A percentile compares a stretch with the other conserved stretches of the same genome.
Conservation (phyloP, 2,888 invertebrate genomes). For the Heliconius ismenius region DNA sequence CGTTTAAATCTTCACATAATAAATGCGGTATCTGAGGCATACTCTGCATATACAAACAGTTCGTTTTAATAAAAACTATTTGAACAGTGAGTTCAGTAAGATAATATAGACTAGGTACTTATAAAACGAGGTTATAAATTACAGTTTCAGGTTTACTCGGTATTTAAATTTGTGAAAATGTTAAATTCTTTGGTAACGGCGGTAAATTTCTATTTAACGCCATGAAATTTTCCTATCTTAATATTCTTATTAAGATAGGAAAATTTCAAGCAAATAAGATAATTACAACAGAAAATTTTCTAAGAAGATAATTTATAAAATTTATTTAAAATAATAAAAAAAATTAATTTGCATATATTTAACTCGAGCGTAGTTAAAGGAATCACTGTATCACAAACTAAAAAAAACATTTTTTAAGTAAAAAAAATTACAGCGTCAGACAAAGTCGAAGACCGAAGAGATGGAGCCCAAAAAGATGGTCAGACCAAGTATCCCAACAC, state of each 20-base stretch:
- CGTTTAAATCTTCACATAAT: background rate
- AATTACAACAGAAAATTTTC: background rate
- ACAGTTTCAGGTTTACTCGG: background rate
- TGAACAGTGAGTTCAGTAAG: background rate
- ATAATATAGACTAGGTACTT: background rate
- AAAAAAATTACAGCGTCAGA: background rate
- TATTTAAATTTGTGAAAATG: background rate
- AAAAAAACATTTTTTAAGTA: background rate
- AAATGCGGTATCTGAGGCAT: background rate
- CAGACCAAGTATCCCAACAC: too few species aligned
- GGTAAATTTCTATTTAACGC: too few species aligned
- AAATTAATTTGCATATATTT: background rate
- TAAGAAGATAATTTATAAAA: background rate
- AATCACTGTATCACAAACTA: constrained; percentile 1
- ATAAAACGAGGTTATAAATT: background rate
- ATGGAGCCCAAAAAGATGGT: too few species aligned
- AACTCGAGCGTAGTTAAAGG: background rate
- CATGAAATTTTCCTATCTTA: too few species aligned
- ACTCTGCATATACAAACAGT: too few species aligned
- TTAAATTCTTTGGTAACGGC: background rate
- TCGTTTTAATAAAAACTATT: background rate
- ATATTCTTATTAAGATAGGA: background rate
- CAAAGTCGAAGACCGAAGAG: background rate
- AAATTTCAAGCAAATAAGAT: background rate
- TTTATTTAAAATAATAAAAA: background rate